A percentile compares a stretch with the other conserved stretches of the same genome.
phyloP scores from a whole-genome alignment of 1,140 invertebrate species.

The Drosophila parvula region DNA sequence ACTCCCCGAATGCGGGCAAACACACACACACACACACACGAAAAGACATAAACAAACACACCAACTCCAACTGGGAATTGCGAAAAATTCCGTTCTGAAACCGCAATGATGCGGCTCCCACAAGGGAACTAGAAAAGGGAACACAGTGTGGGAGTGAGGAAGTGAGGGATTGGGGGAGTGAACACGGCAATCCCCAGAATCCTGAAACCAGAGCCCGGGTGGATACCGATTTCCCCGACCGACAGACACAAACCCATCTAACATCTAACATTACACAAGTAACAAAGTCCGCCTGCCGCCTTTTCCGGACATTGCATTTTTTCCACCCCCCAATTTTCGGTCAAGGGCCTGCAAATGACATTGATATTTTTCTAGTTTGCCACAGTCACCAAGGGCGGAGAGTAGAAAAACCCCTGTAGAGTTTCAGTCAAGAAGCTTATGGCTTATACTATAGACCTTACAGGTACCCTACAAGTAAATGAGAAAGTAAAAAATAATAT shows the following conservation, averaged over 20 bases:
- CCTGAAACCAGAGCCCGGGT: not conserved
- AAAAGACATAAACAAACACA: conserved; percentile 29
- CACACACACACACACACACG: conserved; percentile 9
- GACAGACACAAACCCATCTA: conserved; percentile 34
- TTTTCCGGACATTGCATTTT: conserved; percentile 20
- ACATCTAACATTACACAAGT: conserved; percentile 55
- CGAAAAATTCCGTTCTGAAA: conserved; percentile 54
- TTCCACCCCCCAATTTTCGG: conserved; percentile 33
- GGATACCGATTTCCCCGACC: conserved; percentile 7
- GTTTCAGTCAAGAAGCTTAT: not conserved
- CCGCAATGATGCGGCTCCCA: conserved; percentile 63
- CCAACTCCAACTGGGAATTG: conserved; percentile 24
- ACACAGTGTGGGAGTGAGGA: too few relatives aligned
- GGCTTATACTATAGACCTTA: not conserved
- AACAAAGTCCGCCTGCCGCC: conserved; percentile 16
- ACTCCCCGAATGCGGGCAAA: conserved; percentile 1
- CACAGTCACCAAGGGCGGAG: conserved; percentile 10
- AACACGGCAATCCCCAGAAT: conserved; percentile 3
- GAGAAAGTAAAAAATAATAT: not conserved
- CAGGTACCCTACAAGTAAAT: not conserved
- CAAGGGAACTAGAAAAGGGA: not conserved
- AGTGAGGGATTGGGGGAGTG: not conserved
- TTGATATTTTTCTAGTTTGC: conserved; percentile 71
- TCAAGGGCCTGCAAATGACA: conserved; percentile 68
- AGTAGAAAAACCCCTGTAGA: not conserved